Evolutionary conservation across 2,888 invertebrate genomes (phyloP).

Genomic region (Cylindroiulus punctatus): DNA sequence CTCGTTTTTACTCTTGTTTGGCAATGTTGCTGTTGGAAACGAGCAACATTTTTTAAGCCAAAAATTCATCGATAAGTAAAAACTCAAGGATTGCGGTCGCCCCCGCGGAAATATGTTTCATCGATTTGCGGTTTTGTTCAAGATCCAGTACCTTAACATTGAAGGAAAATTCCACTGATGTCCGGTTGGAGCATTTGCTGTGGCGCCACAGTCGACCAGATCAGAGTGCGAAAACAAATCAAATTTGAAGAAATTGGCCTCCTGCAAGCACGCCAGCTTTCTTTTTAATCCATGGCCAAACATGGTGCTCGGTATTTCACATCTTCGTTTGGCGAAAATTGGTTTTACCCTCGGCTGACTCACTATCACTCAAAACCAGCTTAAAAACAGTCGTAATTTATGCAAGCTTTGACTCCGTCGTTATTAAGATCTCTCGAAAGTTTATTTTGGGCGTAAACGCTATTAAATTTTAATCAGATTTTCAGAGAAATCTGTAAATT

Average conservation of each 20-base stretch:
- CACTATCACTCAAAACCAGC: not conserved
- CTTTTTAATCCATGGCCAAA: not conserved
- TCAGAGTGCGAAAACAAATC: slow-evolving; percentile 4
- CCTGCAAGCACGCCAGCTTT: not conserved
- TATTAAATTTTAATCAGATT: too few relatives aligned
- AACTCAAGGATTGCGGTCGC: slow-evolving; percentile 3
- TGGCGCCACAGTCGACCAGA: not conserved
- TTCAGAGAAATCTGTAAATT: too few relatives aligned
- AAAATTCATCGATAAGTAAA: not conserved
- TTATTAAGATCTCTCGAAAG: not conserved
- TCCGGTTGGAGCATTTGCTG: not conserved
- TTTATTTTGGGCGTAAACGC: not conserved
- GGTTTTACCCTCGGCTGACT: slow-evolving; percentile 5
- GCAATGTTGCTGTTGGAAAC: not conserved
- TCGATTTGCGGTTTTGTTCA: not conserved
- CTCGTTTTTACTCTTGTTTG: not conserved
- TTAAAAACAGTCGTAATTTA: not conserved
- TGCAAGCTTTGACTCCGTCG: not conserved
- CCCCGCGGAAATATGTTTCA: slow-evolving; percentile 18
- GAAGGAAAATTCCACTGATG: not conserved
- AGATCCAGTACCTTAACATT: not conserved
- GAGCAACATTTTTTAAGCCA: not conserved
- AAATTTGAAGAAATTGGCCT: slow-evolving; percentile 10
- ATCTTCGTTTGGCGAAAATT: not conserved
- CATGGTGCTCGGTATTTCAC: not conserved